Evolutionary conservation across 2,888 invertebrate species (phyloP), one percentile per base, ranked within the genome.

Genomic region (Nephrotoma guestfalica): DNA sequence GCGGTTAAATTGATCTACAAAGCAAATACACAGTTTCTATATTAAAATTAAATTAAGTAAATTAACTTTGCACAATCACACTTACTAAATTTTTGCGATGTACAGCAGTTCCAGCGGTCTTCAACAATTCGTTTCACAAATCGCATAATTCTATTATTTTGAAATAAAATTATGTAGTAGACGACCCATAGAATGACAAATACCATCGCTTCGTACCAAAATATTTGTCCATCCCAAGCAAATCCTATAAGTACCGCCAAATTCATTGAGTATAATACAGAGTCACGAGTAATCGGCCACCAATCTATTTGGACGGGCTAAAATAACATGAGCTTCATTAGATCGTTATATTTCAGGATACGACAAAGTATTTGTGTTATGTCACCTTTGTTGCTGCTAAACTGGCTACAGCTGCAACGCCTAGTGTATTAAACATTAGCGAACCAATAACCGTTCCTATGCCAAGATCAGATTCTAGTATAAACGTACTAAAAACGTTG

Each of bases 261-360:
- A 1, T 94, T 94, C 89, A 45, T 45, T 45, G 45, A 18, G 40
- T 96, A 96, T 92, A 95, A 94, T 87, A 94, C 89, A 89, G 95
- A 94, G 90, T 96, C 96, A 86, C 96, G 92, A 6, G 94, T 94
- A 86, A 96, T 93, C 1, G 96, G 94, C 95, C 95, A 96, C 95
- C 95, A 95, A 90, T 96, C 95, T 89, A 96, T 90, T 86, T 94
- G 45, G 40, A 86, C 18, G 4, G 45, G 30, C 43, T 45, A 6
- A 51, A 86, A 86, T 47, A n/a, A 30, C 13, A 30, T 40, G 40
- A 1, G 30, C 5, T 13, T 30, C 6, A 18, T 15, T 40, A 84
- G n/a, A 71, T 6, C 1, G 4, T 71, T 41, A 84, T n/a, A 15
- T 42, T 84, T 83, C 2, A 42, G 41, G 1, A 30, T 40, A 83